Conservation (phyloP, 2,888 invertebrate species). For the Acanthacorydalis orientalis region DNA sequence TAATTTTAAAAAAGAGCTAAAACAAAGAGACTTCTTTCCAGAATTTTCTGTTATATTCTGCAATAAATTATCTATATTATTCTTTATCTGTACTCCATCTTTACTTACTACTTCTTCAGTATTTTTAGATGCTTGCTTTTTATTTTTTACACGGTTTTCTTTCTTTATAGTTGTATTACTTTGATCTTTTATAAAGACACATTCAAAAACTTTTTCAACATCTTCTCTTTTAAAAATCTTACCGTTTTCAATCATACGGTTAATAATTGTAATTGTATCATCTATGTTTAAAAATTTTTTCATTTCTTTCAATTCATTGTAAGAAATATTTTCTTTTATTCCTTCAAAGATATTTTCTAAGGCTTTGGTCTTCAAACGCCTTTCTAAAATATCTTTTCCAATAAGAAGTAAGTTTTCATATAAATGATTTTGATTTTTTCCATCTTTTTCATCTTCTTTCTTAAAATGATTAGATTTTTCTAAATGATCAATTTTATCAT, state of each 20-base stretch:
- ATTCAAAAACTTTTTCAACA: not conserved
- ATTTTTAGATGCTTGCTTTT: not conserved
- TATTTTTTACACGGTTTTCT: not conserved
- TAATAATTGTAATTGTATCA: not conserved
- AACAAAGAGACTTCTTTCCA: not conserved
- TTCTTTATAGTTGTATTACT: not conserved
- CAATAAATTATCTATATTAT: not conserved
- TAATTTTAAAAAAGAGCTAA: not conserved
- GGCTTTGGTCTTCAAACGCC: not conserved
- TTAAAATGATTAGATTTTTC: constrained; percentile 4
- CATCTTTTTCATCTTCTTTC: constrained; percentile 5
- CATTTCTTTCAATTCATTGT: too few species aligned
- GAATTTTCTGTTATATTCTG: not conserved
- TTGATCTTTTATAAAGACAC: not conserved
- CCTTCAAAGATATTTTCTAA: too few species aligned
- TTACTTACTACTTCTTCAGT: not conserved
- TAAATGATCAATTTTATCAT: too few species aligned
- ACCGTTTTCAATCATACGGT: not conserved
- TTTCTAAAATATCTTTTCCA: not conserved
- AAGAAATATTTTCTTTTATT: too few species aligned
- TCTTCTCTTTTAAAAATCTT: not conserved
- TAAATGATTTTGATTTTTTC: constrained; percentile 3
- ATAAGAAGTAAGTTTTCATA: not conserved
- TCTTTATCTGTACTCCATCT: not conserved
- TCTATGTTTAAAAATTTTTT: not conserved